Evolutionary conservation across 1,140 invertebrate genomes (phyloP).

Genomic region (Cyphomyrmex costatus): DNA sequence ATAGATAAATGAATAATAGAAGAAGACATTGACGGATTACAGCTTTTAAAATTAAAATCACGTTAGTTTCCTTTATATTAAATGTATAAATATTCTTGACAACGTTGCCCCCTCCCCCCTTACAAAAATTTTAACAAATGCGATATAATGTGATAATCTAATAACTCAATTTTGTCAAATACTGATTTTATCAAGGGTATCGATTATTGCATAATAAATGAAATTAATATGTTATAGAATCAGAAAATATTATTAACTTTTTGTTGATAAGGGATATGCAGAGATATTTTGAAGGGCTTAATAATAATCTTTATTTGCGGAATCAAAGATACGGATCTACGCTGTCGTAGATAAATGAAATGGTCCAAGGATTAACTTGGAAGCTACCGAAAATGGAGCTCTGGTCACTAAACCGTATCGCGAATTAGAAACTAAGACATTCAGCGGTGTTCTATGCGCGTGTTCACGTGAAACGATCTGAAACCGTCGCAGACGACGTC

Average conservation of each 20-base stretch:
- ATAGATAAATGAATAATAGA: not conserved
- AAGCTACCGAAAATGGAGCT: constrained; percentile 8
- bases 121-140: not conserved
- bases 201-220: not conserved
- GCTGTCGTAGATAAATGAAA: constrained; percentile 9
- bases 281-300: not conserved
- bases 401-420: constrained; percentile 8
- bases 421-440: constrained; percentile 37
- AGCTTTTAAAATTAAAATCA: not conserved
- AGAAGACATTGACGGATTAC: not conserved
- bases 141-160: not conserved
- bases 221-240: not conserved
- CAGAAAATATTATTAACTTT: not conserved
- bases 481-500: not conserved
- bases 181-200: not conserved
- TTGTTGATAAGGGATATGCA: not conserved
- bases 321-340: not conserved
- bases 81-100: not conserved
- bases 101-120: too few relatives aligned
- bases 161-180: not conserved
- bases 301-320: not conserved
- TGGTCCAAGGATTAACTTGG: constrained; percentile 28
- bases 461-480: not conserved
- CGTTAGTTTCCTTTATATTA: not conserved
- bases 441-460: not conserved